Conservation (phyloP, 2,888 invertebrate species). For the Melanophora roralis region DNA sequence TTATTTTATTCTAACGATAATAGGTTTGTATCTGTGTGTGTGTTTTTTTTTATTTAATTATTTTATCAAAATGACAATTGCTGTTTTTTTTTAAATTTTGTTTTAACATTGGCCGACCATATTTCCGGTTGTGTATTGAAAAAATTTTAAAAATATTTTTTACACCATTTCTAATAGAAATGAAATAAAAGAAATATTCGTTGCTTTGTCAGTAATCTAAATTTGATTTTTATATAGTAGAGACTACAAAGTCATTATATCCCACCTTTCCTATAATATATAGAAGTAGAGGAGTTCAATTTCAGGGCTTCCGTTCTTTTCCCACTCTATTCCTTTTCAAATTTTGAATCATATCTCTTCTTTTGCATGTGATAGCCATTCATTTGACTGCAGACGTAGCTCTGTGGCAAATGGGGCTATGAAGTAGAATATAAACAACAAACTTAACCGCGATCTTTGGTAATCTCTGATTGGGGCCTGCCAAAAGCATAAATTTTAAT, state of each 20-base stretch:
- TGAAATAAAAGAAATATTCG: neutral
- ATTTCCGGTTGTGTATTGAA: conserved; percentile 38
- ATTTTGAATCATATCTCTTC: neutral
- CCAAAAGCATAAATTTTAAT: too few species aligned
- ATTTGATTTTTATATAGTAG: neutral
- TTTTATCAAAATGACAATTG: conserved; percentile 29
- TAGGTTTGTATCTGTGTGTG: too few species aligned
- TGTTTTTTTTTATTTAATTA: neutral
- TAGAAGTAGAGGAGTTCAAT: too few species aligned
- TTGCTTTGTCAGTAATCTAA: neutral
- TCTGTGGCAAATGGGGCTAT: too few species aligned
- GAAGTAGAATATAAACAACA: too few species aligned
- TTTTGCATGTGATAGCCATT: too few species aligned
- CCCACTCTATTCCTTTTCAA: neutral
- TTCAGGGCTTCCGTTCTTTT: neutral
- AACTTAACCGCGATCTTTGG: too few species aligned
- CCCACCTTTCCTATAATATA: too few species aligned
- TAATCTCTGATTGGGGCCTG: too few species aligned
- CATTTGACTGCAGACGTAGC: too few species aligned
- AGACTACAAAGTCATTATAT: too few species aligned
- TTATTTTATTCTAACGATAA: neutral
- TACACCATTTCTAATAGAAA: conserved; percentile 18
- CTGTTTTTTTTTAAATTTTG: neutral
- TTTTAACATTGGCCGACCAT: conserved; percentile 28
- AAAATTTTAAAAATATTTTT: conserved; percentile 15